A percentile compares a stretch with the other conserved stretches of the same genome.
Conservation (phyloP, 35 echinoderm and acorn worm species). For the Hemicentrotus pulcherrimus region DNA sequence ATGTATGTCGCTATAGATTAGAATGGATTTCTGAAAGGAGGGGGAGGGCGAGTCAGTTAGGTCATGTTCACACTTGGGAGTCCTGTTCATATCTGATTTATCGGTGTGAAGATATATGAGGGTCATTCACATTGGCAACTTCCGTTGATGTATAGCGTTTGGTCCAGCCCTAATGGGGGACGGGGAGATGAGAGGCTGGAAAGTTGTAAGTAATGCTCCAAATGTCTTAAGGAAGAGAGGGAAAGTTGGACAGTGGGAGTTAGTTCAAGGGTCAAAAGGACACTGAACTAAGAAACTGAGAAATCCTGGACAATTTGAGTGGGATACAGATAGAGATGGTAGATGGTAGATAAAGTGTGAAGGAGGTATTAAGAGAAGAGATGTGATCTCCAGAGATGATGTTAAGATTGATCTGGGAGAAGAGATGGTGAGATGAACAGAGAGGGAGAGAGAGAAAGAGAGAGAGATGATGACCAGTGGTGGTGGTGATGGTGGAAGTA, state of each 20-base stretch:
- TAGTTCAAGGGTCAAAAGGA: background rate
- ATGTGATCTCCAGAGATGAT: background rate
- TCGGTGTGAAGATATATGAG: background rate
- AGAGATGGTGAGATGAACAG: background rate
- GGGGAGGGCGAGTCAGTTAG: background rate
- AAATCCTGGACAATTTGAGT: background rate
- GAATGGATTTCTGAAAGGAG: background rate
- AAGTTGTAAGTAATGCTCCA: background rate
- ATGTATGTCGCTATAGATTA: conserved; percentile 24
- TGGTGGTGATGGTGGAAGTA: background rate
- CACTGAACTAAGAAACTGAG: background rate
- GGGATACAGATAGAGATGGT: background rate
- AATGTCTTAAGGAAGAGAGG: background rate
- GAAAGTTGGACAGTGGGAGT: background rate
- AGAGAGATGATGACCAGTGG: background rate
- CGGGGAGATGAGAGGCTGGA: background rate
- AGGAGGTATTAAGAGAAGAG: background rate
- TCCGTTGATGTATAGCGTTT: background rate
- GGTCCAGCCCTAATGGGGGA: background rate
- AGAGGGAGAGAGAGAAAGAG: background rate
- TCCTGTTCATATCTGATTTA: background rate
- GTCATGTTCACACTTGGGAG: background rate
- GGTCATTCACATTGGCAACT: background rate
- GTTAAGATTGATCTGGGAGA: background rate
- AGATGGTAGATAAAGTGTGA: background rate